Conservation (phyloP, 2,113 vertebrate genomes). For the Archilochus colubris region DNA sequence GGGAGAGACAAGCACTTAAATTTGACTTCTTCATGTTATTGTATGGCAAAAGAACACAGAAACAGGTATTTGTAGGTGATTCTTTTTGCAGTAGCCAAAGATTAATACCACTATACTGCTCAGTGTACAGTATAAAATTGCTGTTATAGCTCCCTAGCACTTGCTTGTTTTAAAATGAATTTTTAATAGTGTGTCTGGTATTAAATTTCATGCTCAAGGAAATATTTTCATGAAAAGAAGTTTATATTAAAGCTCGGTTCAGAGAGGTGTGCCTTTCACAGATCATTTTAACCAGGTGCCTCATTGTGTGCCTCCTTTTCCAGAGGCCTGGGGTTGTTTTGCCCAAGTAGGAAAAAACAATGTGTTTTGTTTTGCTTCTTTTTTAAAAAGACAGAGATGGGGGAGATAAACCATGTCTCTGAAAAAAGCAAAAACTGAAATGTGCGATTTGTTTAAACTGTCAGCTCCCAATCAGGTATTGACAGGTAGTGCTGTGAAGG, state of each 20-base stretch:
- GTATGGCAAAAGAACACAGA: background rate
- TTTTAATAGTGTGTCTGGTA: background rate
- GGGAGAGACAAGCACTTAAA: background rate
- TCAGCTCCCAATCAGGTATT: background rate
- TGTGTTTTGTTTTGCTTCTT: no score
- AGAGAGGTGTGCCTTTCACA: background rate
- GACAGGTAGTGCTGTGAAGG: background rate
- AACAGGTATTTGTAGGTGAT: background rate
- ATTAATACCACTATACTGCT: background rate
- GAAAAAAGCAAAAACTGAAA: background rate
- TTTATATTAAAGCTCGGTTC: background rate
- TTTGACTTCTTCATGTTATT: background rate
- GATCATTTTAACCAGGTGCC: background rate
- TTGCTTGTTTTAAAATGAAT: background rate
- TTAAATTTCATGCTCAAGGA: background rate
- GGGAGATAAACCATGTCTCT: background rate
- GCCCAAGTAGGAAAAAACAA: background rate
- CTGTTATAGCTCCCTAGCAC: background rate
- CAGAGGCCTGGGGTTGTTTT: constrained; percentile 1
- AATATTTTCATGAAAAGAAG: background rate
- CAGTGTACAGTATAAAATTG: background rate
- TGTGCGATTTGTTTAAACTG: background rate
- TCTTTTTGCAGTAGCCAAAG: background rate
- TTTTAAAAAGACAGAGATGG: background rate
- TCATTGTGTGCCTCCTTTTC: background rate